These are phyloP conservation scores for Luffia ferchaultella DNA, from an alignment of 2,888 invertebrate genomes.

Conservation along the genomic window DNA sequence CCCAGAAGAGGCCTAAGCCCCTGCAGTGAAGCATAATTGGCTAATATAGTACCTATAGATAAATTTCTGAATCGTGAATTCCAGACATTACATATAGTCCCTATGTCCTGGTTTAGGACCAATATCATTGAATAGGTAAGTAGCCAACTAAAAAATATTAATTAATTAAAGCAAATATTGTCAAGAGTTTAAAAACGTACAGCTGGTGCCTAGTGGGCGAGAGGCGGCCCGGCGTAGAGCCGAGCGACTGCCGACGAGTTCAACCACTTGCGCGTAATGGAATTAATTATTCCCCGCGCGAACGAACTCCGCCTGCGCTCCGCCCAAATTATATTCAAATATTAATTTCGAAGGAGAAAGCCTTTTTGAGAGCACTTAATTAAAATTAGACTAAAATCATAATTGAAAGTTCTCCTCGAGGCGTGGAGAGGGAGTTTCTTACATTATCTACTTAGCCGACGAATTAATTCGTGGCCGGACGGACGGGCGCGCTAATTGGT, in stretches of 20 bases:
- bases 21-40: no score
- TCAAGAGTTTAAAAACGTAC: no score
- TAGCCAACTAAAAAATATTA: no score
- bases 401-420: slow-evolving; percentile 66
- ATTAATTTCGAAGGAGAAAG: slow-evolving; percentile 64
- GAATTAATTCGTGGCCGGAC: slow-evolving; percentile 52
- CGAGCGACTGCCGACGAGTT: slow-evolving; percentile 34
- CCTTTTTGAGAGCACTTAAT: slow-evolving; percentile 66
- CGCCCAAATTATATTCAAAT: slow-evolving; percentile 66
- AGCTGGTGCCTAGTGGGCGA: no score
- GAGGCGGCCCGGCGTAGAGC: no score
- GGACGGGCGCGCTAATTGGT: slow-evolving; percentile 32
- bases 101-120: no score
- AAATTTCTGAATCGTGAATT: no score
- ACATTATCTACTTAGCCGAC: slow-evolving; percentile 60
- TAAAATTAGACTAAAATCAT: slow-evolving; percentile 66
- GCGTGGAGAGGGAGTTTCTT: slow-evolving; percentile 56
- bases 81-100: no score
- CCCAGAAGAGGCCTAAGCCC: no score
- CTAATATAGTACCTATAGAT: no score
- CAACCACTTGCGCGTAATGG: slow-evolving; percentile 59
- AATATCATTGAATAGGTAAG: no score
- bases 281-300: slow-evolving; percentile 63
- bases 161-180: no score
- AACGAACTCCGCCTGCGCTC: slow-evolving; percentile 63